phyloP scores from a whole-genome alignment of 1,140 invertebrate genomes.

The Melipona quadrifasciata region DNA sequence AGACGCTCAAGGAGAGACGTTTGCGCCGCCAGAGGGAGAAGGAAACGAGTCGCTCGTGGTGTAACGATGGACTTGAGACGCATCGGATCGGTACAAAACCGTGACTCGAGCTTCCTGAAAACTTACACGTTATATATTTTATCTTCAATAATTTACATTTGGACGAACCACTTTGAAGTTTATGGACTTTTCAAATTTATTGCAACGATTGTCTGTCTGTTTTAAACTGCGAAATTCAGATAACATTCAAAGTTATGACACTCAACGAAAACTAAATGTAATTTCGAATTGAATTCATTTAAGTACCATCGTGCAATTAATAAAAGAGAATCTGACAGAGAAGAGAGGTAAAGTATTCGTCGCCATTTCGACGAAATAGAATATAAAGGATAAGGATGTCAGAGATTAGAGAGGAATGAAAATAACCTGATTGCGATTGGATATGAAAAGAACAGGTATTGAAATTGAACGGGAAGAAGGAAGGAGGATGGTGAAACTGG shows the following conservation, averaged over 20 bases:
- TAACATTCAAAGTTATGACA: background rate
- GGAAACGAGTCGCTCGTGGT: slow-evolving; percentile 12
- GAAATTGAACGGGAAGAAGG: slow-evolving; percentile 2
- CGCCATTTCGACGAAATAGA: background rate
- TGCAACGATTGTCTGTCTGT: background rate
- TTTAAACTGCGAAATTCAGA: background rate
- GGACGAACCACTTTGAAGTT: background rate
- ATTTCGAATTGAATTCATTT: background rate
- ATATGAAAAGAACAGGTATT: background rate
- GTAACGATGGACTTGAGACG: slow-evolving; percentile 25
- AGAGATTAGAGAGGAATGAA: background rate
- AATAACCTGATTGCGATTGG: background rate
- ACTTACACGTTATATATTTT: too few relatives aligned
- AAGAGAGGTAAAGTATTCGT: background rate
- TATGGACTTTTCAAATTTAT: background rate
- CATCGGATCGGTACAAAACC: background rate
- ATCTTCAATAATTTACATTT: background rate
- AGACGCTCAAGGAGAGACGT: slow-evolving; percentile 37
- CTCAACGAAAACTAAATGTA: background rate
- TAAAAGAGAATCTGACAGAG: background rate
- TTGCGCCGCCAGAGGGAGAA: slow-evolving; percentile 13
- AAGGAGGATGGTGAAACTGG: background rate
- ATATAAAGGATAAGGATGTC: background rate
- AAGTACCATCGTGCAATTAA: background rate
- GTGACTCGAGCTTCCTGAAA: background rate